Evolutionary conservation across 2,113 vertebrate genomes (phyloP).

Genomic region (Vulpes ferrilata): DNA sequence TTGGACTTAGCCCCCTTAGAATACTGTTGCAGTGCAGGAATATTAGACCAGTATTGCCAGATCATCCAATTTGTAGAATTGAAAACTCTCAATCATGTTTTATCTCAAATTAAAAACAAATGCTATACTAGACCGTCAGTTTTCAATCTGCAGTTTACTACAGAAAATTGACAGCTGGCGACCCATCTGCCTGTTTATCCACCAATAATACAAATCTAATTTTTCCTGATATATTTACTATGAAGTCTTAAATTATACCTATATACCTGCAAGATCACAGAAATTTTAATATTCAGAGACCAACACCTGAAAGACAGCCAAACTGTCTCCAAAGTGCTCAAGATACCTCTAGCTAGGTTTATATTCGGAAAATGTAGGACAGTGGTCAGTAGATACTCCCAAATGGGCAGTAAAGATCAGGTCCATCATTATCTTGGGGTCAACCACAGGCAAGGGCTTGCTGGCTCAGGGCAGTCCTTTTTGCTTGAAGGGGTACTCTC

Average conservation of each 20-base stretch:
- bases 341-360: neutral
- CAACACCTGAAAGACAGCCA: neutral
- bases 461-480: neutral
- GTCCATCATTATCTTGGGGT: neutral
- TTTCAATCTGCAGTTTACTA: neutral
- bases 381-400: neutral
- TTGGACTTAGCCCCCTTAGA: neutral
- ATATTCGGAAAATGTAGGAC: neutral
- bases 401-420: neutral
- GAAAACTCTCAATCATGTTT: neutral
- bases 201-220: neutral
- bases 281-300: neutral
- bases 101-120: constrained; percentile 35
- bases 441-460: neutral
- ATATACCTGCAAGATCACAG: neutral
- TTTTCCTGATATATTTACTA: constrained; percentile 7
- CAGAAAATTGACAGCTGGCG: neutral
- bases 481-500: neutral
- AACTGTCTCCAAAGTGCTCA: neutral
- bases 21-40: neutral
- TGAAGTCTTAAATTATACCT: neutral
- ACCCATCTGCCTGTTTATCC: neutral
- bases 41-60: neutral
- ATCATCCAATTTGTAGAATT: neutral
- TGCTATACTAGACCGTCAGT: neutral